phyloP scores from a whole-genome alignment of 2,888 invertebrate genomes.

The Alentia gelatinosa region DNA sequence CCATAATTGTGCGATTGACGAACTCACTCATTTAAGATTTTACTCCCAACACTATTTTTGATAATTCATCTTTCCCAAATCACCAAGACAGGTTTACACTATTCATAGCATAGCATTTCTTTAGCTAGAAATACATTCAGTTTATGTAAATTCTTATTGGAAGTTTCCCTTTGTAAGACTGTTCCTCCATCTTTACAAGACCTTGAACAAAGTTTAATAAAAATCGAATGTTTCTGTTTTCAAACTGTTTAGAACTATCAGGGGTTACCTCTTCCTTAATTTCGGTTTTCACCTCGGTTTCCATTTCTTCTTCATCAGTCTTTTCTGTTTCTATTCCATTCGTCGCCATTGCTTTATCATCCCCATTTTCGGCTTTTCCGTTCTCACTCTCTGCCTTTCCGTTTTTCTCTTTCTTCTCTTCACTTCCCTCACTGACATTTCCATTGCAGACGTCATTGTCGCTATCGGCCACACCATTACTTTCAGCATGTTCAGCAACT shows the following conservation, averaged over 20 bases:
- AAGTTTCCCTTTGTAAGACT: too few relatives aligned
- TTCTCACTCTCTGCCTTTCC: constrained; percentile 5
- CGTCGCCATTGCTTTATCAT: background rate
- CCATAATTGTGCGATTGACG: too few relatives aligned
- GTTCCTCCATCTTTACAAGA: too few relatives aligned
- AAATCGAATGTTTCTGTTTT: background rate
- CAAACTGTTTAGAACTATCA: background rate
- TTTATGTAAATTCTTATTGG: too few relatives aligned
- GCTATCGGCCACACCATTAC: background rate
- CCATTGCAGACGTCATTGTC: background rate
- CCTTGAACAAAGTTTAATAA: background rate
- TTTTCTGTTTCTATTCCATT: background rate
- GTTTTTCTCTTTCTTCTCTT: constrained; percentile 57
- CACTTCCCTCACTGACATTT: constrained; percentile 51
- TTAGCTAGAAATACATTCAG: too few relatives aligned
- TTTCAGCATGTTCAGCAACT: background rate
- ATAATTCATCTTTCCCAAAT: too few relatives aligned
- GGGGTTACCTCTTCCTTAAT: constrained; percentile 14
- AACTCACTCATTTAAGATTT: too few relatives aligned
- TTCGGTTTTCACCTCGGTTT: constrained; percentile 10
- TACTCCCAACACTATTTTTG: too few relatives aligned
- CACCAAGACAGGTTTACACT: too few relatives aligned
- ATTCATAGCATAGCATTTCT: too few relatives aligned
- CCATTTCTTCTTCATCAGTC: constrained; percentile 51
- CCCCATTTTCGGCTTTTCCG: background rate